Conservation (phyloP, 23 tunicate genomes). For the Trididemnum clinides region DNA sequence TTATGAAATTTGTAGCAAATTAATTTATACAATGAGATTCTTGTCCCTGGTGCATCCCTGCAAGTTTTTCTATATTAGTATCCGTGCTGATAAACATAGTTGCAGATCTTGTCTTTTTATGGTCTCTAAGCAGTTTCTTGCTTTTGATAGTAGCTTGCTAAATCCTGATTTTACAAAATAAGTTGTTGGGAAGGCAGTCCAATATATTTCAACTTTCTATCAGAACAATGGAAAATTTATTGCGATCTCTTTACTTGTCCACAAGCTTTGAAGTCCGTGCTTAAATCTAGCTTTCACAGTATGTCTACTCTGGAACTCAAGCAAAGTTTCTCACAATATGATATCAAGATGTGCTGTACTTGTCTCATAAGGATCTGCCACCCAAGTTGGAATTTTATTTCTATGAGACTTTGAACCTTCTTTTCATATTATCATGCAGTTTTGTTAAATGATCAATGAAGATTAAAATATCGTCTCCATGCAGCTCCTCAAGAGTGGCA, state of each 20-base stretch:
- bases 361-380: not conserved
- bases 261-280: not conserved
- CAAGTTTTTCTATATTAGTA: not conserved
- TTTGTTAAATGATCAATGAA: not conserved
- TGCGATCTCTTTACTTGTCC: not conserved
- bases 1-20: not conserved
- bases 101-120: not conserved
- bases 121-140: not conserved
- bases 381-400: not conserved
- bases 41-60: not conserved
- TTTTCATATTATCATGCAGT: not conserved
- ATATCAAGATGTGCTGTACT: not conserved
- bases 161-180: not conserved
- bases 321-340: not conserved
- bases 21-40: not conserved
- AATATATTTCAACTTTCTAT: not conserved
- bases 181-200: not conserved
- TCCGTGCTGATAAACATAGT: not conserved
- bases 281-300: not conserved
- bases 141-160: not conserved
- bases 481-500: not conserved
- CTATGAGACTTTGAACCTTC: not conserved
- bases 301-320: not conserved
- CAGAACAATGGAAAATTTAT: not conserved
- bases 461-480: not conserved